phyloP scores from a whole-genome alignment of 2,797 vertebrate species.

The Triplophysa bombifrons region DNA sequence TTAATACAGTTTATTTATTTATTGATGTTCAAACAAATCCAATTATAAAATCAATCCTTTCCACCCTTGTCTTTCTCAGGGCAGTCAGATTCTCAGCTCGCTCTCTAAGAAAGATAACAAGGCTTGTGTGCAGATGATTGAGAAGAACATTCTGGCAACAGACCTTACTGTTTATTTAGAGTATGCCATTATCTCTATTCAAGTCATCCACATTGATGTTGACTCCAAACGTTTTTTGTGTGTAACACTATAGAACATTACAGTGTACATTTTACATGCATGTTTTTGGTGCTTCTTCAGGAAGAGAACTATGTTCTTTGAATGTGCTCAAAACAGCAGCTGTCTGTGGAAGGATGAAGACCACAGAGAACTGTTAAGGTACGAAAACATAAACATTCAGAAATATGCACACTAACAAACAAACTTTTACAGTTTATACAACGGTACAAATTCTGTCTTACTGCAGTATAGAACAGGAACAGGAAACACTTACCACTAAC shows the following conservation, averaged over 20 bases:
- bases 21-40: not conserved
- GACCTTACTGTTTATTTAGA: constrained; percentile 65
- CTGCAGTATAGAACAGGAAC: not conserved
- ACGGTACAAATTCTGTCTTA: not conserved
- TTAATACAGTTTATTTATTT: too few species aligned
- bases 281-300: constrained; percentile 35
- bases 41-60: not conserved
- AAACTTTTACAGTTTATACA: not conserved
- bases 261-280: not conserved
- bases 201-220: not conserved
- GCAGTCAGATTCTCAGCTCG: constrained; percentile 67
- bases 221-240: not conserved
- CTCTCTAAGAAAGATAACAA: constrained; percentile 62
- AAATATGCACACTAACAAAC: not conserved
- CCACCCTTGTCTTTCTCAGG: constrained; percentile 40
- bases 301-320: constrained; percentile 62
- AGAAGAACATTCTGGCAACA: constrained; percentile 69
- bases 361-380: constrained; percentile 65
- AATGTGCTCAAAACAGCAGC: constrained; percentile 55
- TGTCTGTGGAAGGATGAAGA: constrained; percentile 65
- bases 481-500: constrained; percentile 17
- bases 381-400: not conserved
- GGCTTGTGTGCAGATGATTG: constrained; percentile 61
- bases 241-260: too few species aligned
- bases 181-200: constrained; percentile 47